Conservation (phyloP, 2,888 invertebrate genomes). For the Ferrisia virgata region DNA sequence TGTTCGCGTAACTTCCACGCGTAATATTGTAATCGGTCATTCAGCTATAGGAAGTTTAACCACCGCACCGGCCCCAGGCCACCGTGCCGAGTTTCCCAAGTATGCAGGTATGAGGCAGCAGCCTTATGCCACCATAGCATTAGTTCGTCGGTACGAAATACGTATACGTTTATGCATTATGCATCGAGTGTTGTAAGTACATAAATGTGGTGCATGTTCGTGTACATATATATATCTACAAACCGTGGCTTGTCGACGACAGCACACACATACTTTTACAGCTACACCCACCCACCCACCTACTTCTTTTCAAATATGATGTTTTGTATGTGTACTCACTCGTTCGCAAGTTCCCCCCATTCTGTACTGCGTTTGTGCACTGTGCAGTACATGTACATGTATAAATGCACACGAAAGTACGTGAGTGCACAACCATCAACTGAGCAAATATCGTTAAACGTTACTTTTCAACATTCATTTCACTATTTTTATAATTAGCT, state of each 20-base stretch:
- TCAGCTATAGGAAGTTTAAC: neutral
- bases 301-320: no score
- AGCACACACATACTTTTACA: no score
- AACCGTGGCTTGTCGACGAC: no score
- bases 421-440: constrained; percentile 10
- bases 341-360: no score
- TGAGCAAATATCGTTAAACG: neutral
- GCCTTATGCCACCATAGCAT: neutral
- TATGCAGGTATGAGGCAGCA: neutral
- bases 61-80: neutral
- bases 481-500: neutral
- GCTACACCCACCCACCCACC: no score
- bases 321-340: no score
- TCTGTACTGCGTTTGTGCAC: no score
- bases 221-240: no score
- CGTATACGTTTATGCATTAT: no score
- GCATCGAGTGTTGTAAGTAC: no score
- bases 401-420: neutral
- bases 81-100: neutral
- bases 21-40: constrained; percentile 25
- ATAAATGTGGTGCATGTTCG: no score
- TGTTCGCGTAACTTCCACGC: constrained; percentile 21
- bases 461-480: neutral
- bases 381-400: neutral
- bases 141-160: no score